Evolutionary conservation across 1,140 invertebrate genomes (phyloP).

Genomic region (Diploscapter pachys): DNA sequence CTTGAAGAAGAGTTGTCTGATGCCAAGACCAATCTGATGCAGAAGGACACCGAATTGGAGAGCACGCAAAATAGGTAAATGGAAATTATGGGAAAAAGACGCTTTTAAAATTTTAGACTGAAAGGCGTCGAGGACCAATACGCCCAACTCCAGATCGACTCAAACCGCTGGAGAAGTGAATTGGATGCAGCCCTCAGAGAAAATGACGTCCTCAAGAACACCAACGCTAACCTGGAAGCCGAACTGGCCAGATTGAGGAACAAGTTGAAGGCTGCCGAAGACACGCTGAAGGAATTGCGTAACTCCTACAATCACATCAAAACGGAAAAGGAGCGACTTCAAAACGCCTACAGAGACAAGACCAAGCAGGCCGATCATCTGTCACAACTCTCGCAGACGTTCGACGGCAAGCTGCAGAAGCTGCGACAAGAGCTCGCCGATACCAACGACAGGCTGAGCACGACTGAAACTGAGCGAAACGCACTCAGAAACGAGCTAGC

Average conservation of each 20-base stretch:
- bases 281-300: slow-evolving; percentile 44
- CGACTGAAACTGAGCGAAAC: slow-evolving; percentile 50
- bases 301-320: slow-evolving; percentile 45
- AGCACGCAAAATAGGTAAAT: slow-evolving; percentile 41
- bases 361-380: slow-evolving; percentile 53
- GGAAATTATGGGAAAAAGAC: not conserved
- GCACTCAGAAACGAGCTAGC: slow-evolving; percentile 44
- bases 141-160: slow-evolving; percentile 42
- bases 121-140: slow-evolving; percentile 49
- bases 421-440: slow-evolving; percentile 51
- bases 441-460: slow-evolving; percentile 56
- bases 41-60: slow-evolving; percentile 52
- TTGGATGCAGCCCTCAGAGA: slow-evolving; percentile 48
- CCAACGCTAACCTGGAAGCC: slow-evolving; percentile 42
- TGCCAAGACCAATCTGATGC: slow-evolving; percentile 28
- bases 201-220: slow-evolving; percentile 43
- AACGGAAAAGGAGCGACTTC: slow-evolving; percentile 50
- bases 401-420: slow-evolving; percentile 53
- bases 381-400: slow-evolving; percentile 49
- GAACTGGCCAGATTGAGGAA: slow-evolving; percentile 46
- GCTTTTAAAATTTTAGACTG: slow-evolving; percentile 28
- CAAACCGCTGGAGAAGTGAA: slow-evolving; percentile 43
- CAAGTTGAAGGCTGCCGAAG: slow-evolving; percentile 42
- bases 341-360: slow-evolving; percentile 54
- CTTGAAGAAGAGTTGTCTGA: slow-evolving; percentile 55